These are phyloP conservation scores for Ceratina japonica DNA, from an alignment of 1,140 invertebrate genomes.

Conservation along the genomic window DNA sequence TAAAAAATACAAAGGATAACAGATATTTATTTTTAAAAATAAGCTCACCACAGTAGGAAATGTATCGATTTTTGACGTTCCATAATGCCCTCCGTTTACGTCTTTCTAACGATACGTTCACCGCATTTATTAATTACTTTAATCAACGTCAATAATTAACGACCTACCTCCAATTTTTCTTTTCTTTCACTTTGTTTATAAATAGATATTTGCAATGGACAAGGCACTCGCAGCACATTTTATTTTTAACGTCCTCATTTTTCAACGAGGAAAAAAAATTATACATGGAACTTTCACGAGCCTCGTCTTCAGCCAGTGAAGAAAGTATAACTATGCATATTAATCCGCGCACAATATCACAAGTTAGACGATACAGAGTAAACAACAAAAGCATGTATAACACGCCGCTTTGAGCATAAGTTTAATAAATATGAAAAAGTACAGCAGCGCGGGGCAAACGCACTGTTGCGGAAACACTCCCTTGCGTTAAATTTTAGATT, in stretches of 20 bases:
- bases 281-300: neutral
- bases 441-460: too few species aligned
- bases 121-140: neutral
- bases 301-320: neutral
- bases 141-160: neutral
- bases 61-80: neutral
- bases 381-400: neutral
- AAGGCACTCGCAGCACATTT: neutral
- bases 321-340: neutral
- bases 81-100: neutral
- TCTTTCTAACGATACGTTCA: too few species aligned
- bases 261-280: neutral
- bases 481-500: neutral
- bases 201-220: neutral
- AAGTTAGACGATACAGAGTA: neutral
- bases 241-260: neutral
- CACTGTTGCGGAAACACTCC: neutral
- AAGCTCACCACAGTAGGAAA: too few species aligned
- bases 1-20: too few species aligned
- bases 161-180: neutral
- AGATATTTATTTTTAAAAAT: too few species aligned
- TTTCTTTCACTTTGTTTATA: neutral
- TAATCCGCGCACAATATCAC: neutral
- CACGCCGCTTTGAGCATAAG: neutral
- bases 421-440: constrained; percentile 26